These are phyloP conservation scores for Reticulitermes lucifugus DNA, from an alignment of 2,888 invertebrate species.

Conservation along the genomic window DNA sequence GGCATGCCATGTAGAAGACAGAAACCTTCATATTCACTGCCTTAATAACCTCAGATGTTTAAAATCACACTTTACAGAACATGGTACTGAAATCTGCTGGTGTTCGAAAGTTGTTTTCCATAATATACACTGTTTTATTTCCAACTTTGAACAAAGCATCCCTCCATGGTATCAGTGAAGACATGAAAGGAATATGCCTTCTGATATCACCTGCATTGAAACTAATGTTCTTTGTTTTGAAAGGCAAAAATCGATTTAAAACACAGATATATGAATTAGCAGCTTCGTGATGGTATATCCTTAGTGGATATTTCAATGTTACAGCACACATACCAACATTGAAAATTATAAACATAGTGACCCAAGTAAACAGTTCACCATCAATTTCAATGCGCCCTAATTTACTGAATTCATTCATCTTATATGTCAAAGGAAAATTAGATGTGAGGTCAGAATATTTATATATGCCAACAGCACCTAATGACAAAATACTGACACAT, in stretches of 20 bases:
- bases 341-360: conserved; percentile 54
- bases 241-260: conserved; percentile 57
- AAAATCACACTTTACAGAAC: conserved; percentile 52
- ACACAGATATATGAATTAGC: conserved; percentile 58
- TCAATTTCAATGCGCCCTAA: too few relatives aligned
- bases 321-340: conserved; percentile 56
- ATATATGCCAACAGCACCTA: not conserved
- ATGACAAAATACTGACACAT: not conserved
- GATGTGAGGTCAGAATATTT: too few relatives aligned
- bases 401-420: not conserved
- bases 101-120: conserved; percentile 60
- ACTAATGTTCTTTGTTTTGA: conserved; percentile 53
- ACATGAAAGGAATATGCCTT: conserved; percentile 53
- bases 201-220: conserved; percentile 57
- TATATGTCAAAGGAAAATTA: not conserved
- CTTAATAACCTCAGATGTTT: not conserved
- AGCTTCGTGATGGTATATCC: conserved; percentile 59
- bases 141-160: conserved; percentile 57
- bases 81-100: conserved; percentile 62
- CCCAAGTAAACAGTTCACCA: not conserved
- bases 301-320: conserved; percentile 58
- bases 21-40: too few relatives aligned
- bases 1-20: too few relatives aligned
- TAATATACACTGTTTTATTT: conserved; percentile 57
- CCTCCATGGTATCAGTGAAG: conserved; percentile 58